Evolutionary conservation across 2,113 vertebrate species (phyloP).

Genomic region (Hipposideros armiger): DNA sequence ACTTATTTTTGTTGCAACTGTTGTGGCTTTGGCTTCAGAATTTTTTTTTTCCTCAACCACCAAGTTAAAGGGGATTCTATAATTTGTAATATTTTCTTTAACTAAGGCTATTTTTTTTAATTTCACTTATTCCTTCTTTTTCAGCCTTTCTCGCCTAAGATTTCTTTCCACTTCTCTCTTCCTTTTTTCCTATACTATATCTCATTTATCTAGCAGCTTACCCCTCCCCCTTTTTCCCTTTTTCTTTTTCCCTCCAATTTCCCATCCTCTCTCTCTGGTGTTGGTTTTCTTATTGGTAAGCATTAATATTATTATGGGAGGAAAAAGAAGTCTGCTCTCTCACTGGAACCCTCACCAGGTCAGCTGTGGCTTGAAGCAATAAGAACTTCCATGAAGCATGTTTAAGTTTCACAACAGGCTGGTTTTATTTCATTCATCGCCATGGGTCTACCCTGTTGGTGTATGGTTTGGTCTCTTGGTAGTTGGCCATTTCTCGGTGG

Average conservation of each 20-base stretch:
- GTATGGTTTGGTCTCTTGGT: background rate
- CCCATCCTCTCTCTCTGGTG: background rate
- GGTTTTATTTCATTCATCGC: background rate
- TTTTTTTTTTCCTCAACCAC: background rate
- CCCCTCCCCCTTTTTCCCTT: accelerated
- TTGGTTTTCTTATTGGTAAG: slow-evolving; percentile 1
- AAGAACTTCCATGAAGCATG: background rate
- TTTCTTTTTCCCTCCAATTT: background rate
- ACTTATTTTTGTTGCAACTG: background rate
- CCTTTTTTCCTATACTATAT: background rate
- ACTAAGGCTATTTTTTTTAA: background rate
- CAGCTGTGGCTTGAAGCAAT: slow-evolving; percentile 24
- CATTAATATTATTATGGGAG: background rate
- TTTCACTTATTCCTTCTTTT: background rate
- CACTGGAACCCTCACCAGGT: background rate
- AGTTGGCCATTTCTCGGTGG: background rate
- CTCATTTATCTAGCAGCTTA: background rate
- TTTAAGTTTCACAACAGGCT: background rate
- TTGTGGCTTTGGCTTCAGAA: background rate
- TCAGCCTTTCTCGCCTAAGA: background rate
- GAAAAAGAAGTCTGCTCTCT: background rate
- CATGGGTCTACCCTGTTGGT: background rate
- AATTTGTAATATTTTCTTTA: background rate
- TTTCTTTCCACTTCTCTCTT: background rate
- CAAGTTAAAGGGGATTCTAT: background rate